phyloP scores from a whole-genome alignment of 2,888 invertebrate species.

The Stenichneumon culpator region DNA sequence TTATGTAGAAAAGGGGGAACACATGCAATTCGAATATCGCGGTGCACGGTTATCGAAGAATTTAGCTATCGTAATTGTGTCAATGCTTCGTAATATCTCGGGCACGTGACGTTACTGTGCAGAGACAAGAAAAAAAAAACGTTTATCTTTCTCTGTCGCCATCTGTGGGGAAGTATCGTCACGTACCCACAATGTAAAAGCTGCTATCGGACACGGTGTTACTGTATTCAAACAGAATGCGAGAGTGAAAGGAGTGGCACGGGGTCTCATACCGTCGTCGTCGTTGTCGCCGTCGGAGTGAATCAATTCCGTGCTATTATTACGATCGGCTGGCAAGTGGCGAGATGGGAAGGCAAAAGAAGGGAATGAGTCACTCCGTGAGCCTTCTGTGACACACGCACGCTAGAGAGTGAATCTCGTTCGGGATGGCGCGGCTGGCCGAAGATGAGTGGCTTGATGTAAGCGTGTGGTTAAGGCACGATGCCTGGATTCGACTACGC shows the following conservation, averaged over 20 bases:
- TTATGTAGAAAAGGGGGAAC: neutral
- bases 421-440: slow-evolving; percentile 1
- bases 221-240: slow-evolving; percentile 13
- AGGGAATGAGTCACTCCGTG: slow-evolving; percentile 78
- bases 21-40: neutral
- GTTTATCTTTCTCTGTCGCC: neutral
- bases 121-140: neutral
- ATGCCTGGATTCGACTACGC: neutral
- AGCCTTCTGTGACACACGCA: slow-evolving; percentile 16
- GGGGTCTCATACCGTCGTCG: slow-evolving; percentile 38
- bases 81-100: neutral
- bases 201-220: slow-evolving; percentile 10
- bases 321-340: slow-evolving; percentile 73
- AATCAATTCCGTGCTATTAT: slow-evolving; percentile 81
- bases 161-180: neutral
- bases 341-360: slow-evolving; percentile 78
- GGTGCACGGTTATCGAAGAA: neutral
- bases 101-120: neutral
- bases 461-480: neutral
- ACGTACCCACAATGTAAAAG: slow-evolving; percentile 11
- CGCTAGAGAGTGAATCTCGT: slow-evolving; percentile 45
- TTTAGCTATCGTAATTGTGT: neutral
- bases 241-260: slow-evolving; percentile 53
- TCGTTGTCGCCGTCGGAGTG: slow-evolving; percentile 67
- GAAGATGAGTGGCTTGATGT: slow-evolving; percentile 31